Evolutionary conservation across 2,113 vertebrate genomes (phyloP).

Genomic region (Ammodytes marinus): DNA sequence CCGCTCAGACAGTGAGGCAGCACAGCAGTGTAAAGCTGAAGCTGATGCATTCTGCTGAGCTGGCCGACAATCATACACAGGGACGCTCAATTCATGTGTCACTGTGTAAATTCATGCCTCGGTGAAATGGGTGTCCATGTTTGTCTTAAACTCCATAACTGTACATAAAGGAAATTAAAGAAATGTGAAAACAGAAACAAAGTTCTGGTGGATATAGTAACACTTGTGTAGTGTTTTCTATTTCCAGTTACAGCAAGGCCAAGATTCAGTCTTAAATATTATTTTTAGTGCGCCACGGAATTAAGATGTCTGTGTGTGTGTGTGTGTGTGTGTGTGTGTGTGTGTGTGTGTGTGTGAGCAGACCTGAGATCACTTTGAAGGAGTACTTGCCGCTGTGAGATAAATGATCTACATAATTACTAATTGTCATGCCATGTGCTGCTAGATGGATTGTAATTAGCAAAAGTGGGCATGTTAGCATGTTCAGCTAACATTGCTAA

Average conservation of each 20-base stretch:
- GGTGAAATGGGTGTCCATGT: neutral
- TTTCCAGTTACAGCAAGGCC: neutral
- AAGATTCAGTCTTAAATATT: neutral
- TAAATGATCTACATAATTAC: neutral
- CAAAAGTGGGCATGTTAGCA: neutral
- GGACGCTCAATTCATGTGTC: conserved; percentile 1
- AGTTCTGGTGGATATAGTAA: neutral
- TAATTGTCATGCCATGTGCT: neutral
- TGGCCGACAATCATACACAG: conserved; percentile 10
- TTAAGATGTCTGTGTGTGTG: too few species aligned
- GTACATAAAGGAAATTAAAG: neutral
- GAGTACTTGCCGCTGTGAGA: neutral
- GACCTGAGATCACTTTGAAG: neutral
- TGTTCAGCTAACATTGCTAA: neutral
- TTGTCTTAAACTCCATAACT: neutral
- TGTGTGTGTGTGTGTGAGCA: too few species aligned
- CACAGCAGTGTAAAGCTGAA: conserved; percentile 27
- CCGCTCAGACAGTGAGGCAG: conserved; percentile 9
- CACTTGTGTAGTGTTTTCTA: neutral
- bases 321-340: too few species aligned
- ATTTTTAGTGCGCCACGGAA: neutral
- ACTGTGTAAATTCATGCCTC: conserved; percentile 6
- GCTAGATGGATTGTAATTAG: neutral
- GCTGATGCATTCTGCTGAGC: conserved; percentile 24
- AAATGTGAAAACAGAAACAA: neutral